Evolutionary conservation across 2,113 vertebrate genomes (phyloP), one percentile per base, ranked within the genome.

Genomic region (Seriola rivoliana): DNA sequence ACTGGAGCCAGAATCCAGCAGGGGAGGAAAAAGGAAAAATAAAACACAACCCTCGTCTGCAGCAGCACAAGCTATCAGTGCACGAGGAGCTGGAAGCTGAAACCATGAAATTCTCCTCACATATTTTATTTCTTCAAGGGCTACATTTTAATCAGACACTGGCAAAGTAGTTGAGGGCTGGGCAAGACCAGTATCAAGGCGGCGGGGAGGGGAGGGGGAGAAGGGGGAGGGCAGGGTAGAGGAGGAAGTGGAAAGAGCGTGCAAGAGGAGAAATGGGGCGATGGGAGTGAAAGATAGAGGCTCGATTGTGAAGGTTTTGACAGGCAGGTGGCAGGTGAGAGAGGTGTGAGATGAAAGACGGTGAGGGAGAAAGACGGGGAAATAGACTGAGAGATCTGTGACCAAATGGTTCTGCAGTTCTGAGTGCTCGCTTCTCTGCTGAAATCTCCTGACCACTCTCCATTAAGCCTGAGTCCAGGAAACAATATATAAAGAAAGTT

Each of bases 81-180:
- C 44, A 73, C 32, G 3, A 77, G 76, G 54, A 85, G 63, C 64
- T 75, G 71, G 50, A 75, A 79, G 80, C 80, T 75, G 32, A 89
- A 82, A 80, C 58, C 71, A 84, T 79, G 60, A 88, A 80, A 92
- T 82, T 78, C 46, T 80, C 58, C 58, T 80, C 69, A 88, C 81
- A 92, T 85, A 89, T 90, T 89, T 87, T 77, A 78, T 87, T 89
- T 86, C 76, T 78, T 90, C 89, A 67, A 72, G 77, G 62, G 88
- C 76, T 80, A 88, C 72, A 86, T 91, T 93, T 89, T 90, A 91
- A 94, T 93, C 87, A 90, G 76, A 84, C 79, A 83, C 63, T 82
- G 79, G 76, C 59, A 81, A 87, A 73, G 82, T 38, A 86, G 63
- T 52, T 7, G 36, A 52, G 23, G 71, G 14, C 55, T 12, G 44